These are phyloP conservation scores for Agrilus mali DNA, from an alignment of 2,888 invertebrate species.

Conservation along the genomic window DNA sequence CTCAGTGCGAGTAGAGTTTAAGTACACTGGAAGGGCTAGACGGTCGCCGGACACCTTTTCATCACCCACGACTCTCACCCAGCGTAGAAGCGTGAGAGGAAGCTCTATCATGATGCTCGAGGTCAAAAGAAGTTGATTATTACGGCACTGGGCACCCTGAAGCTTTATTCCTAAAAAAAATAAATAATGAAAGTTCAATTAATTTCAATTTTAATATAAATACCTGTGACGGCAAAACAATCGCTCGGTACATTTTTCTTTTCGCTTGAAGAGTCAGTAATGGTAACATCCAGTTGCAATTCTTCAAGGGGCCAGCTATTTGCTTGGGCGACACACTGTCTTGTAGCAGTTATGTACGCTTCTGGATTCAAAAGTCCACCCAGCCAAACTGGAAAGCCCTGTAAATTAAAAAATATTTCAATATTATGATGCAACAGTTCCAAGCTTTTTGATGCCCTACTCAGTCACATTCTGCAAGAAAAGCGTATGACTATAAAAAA, in stretches of 20 bases:
- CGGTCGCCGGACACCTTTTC: conserved; percentile 43
- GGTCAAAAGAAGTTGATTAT: conserved; percentile 79
- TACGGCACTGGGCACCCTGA: conserved; percentile 90
- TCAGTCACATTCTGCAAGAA: no score
- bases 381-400: conserved; percentile 91
- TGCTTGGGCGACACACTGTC: conserved; percentile 95
- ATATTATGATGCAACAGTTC: no score
- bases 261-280: conserved; percentile 42
- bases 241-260: conserved; percentile 24
- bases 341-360: conserved; percentile 96
- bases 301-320: conserved; percentile 97
- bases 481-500: no score
- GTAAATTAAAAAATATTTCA: conserved; percentile 20
- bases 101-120: conserved; percentile 93
- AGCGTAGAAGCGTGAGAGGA: conserved; percentile 76
- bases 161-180: conserved; percentile 74
- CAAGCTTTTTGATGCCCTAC: no score
- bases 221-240: conserved; percentile 39
- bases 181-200: conserved; percentile 6
- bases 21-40: conserved; percentile 88
- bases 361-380: conserved; percentile 97
- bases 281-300: conserved; percentile 69
- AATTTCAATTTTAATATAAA: conserved; percentile 5
- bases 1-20: conserved; percentile 92
- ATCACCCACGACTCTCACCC: conserved; percentile 45